Percentiles rank a stretch among this genome's conserved stretches.
These are phyloP conservation scores for Poecilia wingei DNA, from an alignment of 2,797 vertebrate genomes.

Conservation along the genomic window DNA sequence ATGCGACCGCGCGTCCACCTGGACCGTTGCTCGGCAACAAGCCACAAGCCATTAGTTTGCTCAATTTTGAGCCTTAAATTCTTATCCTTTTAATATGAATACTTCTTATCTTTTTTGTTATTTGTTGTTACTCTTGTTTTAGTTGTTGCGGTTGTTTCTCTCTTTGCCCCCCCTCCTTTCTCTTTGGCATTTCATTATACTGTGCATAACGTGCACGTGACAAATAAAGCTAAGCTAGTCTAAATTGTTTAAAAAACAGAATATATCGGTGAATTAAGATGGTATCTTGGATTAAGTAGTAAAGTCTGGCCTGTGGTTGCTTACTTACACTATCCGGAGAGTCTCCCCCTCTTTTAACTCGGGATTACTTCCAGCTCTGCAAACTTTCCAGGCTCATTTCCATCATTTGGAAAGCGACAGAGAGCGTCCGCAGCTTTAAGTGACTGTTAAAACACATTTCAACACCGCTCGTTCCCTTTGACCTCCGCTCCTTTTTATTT, in stretches of 20 bases:
- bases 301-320: constrained; percentile 45
- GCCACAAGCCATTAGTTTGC: no score
- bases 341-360: constrained; percentile 74
- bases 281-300: neutral
- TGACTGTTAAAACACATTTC: constrained; percentile 81
- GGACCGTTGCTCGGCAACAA: neutral
- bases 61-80: no score
- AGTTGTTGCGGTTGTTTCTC: no score
- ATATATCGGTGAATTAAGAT: neutral
- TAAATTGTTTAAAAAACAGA: no score
- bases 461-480: constrained; percentile 72
- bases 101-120: no score
- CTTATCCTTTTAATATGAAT: no score
- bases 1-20: no score
- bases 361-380: constrained; percentile 84
- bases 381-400: constrained; percentile 77
- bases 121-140: no score
- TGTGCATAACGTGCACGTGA: no score
- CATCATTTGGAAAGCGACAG: constrained; percentile 60
- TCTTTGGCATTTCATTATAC: no score
- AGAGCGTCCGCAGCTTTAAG: constrained; percentile 63
- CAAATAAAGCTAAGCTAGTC: no score
- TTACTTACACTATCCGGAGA: constrained; percentile 66
- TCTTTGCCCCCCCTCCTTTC: fast-evolving
- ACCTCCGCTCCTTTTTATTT: constrained; percentile 70